Conservation (phyloP, 2,888 invertebrate genomes). For the Drosophila buzzatii region DNA sequence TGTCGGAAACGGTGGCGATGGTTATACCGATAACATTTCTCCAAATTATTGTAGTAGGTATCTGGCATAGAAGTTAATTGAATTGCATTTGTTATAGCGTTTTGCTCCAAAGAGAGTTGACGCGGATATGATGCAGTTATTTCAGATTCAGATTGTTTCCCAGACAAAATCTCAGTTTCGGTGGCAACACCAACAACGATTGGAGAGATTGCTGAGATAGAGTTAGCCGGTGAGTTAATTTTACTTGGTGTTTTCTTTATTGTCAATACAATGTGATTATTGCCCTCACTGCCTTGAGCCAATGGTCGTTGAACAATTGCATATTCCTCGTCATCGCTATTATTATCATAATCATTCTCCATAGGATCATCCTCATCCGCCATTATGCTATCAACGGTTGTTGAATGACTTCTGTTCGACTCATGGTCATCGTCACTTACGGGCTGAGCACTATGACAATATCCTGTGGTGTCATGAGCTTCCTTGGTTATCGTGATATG, state of each 20-base stretch:
- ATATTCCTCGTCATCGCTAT: conserved; percentile 74
- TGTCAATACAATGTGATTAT: conserved; percentile 82
- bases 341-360: conserved; percentile 52
- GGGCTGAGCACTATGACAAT: not conserved
- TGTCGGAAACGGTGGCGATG: conserved; percentile 18
- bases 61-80: not conserved
- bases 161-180: conserved; percentile 8
- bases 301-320: conserved; percentile 68
- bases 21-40: conserved; percentile 13
- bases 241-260: conserved; percentile 83
- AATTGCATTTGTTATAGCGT: not conserved
- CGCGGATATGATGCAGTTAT: not conserved
- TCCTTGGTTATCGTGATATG: conserved; percentile 34
- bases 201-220: conserved; percentile 60
- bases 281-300: conserved; percentile 30
- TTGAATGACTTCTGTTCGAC: conserved; percentile 29
- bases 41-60: conserved; percentile 19
- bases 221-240: conserved; percentile 73
- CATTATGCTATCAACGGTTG: conserved; percentile 23
- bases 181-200: conserved; percentile 10
- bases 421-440: conserved; percentile 39
- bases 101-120: not conserved
- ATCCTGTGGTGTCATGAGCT: conserved; percentile 3
- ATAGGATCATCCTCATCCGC: conserved; percentile 43
- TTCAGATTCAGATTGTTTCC: not conserved